These are phyloP conservation scores for Capricornis sumatraensis DNA, from an alignment of 2,113 vertebrate genomes.

Conservation along the genomic window DNA sequence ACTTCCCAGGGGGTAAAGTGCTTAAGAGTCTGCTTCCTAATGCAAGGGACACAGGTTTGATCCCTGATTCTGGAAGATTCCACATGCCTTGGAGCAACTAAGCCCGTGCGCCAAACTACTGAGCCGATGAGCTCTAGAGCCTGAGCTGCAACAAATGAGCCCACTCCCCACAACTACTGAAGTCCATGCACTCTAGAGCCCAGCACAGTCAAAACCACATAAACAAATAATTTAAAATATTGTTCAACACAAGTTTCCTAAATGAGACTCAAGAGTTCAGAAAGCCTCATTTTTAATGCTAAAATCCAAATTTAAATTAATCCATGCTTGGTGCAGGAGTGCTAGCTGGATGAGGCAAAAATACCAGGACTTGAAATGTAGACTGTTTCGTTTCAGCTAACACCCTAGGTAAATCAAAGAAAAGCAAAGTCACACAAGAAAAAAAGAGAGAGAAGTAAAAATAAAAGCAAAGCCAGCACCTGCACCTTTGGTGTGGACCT, in stretches of 20 bases:
- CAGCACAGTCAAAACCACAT: not conserved
- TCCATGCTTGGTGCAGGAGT: not conserved
- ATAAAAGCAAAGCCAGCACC: not conserved
- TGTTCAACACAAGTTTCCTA: not conserved
- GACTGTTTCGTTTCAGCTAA: not conserved
- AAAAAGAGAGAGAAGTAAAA: not conserved
- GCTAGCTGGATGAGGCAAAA: not conserved
- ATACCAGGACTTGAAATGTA: not conserved
- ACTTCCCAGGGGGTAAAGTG: not conserved
- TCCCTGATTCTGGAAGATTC: not conserved
- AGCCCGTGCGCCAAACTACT: not conserved
- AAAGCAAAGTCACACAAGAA: not conserved
- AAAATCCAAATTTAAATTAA: not conserved
- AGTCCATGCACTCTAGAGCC: not conserved
- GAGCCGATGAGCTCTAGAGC: not conserved
- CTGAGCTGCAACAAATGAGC: not conserved
- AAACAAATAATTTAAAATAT: not conserved
- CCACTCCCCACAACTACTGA: not conserved
- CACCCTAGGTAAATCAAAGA: not conserved
- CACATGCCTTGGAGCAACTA: not conserved
- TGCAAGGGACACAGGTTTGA: not conserved
- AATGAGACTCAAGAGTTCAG: not conserved
- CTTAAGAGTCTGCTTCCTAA: not conserved
- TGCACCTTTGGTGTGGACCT: not conserved
- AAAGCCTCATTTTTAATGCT: not conserved